These are phyloP conservation scores for Ardeotis arabs DNA, from an alignment of 2,113 vertebrate genomes.

Conservation along the genomic window DNA sequence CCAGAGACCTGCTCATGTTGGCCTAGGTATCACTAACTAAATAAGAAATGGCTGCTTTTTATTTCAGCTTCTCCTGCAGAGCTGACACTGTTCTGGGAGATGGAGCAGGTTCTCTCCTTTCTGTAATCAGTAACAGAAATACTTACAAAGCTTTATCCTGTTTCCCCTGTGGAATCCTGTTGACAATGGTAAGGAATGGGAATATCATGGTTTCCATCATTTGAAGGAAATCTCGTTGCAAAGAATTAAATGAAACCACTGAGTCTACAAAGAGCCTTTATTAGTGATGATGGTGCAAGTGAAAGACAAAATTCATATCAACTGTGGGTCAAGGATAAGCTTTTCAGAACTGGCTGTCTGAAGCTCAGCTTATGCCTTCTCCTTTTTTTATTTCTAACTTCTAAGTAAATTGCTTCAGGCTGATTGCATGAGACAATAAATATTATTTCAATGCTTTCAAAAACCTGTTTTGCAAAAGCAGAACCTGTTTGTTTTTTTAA, in stretches of 20 bases:
- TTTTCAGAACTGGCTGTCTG: neutral
- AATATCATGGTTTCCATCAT: neutral
- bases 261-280: neutral
- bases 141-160: neutral
- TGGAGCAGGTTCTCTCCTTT: neutral
- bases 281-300: neutral
- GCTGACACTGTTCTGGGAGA: neutral
- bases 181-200: neutral
- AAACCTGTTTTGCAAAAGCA: neutral
- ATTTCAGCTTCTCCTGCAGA: neutral
- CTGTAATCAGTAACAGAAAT: neutral
- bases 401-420: neutral
- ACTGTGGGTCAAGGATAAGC: neutral
- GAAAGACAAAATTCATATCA: neutral
- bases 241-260: neutral
- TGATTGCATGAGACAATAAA: neutral
- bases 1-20: neutral
- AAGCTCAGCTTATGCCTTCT: neutral
- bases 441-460: neutral
- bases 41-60: neutral
- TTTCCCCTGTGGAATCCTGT: neutral
- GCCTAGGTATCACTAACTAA: neutral
- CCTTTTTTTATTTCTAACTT: neutral
- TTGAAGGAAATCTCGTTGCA: neutral
- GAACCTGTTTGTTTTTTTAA: neutral